Evolutionary conservation across 2,113 vertebrate genomes (phyloP).

Genomic region (Saguinus imperator): DNA sequence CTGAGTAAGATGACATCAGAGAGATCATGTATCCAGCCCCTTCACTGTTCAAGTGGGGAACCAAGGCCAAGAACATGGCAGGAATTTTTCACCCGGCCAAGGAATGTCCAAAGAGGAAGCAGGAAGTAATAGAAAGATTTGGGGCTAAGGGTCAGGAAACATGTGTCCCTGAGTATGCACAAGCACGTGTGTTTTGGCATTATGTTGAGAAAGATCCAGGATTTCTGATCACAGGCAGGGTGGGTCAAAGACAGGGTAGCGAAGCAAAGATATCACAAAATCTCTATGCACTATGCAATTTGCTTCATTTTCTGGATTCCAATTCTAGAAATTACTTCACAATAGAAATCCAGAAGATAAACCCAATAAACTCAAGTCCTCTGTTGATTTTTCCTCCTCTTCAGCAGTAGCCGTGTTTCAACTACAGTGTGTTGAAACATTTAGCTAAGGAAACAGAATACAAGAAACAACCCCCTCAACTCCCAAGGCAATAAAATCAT

Average conservation of each 20-base stretch:
- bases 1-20: neutral
- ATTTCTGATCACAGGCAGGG: neutral
- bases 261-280: neutral
- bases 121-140: neutral
- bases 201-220: neutral
- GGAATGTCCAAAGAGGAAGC: neutral
- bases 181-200: neutral
- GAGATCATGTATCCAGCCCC: neutral
- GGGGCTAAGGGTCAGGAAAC: neutral
- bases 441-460: slow-evolving; percentile 47
- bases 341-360: slow-evolving; percentile 42
- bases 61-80: neutral
- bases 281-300: neutral
- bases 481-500: slow-evolving; percentile 36
- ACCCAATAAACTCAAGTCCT: slow-evolving; percentile 59
- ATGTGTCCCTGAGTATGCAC: too few relatives aligned
- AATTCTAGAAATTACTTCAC: slow-evolving; percentile 37
- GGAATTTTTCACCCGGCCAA: neutral
- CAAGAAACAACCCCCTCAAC: neutral
- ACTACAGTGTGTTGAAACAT: neutral
- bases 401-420: neutral
- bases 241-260: neutral
- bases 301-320: slow-evolving; percentile 23
- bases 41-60: neutral
- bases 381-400: slow-evolving; percentile 52